Conservation (phyloP, 2,888 invertebrate species). For the Epinotia ramella region DNA sequence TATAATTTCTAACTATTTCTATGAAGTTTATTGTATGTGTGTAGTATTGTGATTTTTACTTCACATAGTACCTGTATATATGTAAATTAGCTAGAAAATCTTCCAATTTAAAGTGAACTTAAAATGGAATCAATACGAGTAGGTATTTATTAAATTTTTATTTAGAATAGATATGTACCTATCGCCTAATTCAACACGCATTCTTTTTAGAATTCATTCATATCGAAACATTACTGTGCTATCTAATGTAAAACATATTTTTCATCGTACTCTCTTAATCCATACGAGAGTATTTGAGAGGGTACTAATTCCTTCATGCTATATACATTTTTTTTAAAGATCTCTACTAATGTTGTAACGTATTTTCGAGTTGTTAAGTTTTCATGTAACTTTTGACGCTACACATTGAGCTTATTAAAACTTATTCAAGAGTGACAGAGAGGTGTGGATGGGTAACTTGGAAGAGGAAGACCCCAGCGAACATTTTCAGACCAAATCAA, state of each 20-base stretch:
- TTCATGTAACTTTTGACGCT: neutral
- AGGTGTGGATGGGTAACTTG: neutral
- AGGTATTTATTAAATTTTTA: neutral
- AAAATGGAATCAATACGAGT: too few relatives aligned
- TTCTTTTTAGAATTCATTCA: neutral
- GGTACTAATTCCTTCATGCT: neutral
- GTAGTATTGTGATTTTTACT: constrained; percentile 16
- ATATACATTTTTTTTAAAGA: neutral
- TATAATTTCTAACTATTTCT: neutral
- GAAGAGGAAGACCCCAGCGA: too few relatives aligned
- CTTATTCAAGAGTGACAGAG: neutral
- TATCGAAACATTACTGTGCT: neutral
- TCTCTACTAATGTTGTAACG: neutral
- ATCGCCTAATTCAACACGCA: neutral
- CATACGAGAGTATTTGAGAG: neutral
- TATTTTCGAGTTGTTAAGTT: constrained; percentile 4
- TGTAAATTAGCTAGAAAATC: neutral
- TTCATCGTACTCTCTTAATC: neutral
- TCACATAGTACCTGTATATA: constrained; percentile 35
- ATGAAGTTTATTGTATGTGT: constrained; percentile 1
- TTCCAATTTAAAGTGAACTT: neutral
- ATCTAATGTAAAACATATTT: neutral
- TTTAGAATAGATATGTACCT: too few relatives aligned
- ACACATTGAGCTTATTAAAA: neutral
- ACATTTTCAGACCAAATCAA: too few relatives aligned